Percentiles rank a stretch among this genome's conserved stretches.
Evolutionary conservation across 2,797 vertebrate species (phyloP).

Genomic region (Tinamus major): DNA sequence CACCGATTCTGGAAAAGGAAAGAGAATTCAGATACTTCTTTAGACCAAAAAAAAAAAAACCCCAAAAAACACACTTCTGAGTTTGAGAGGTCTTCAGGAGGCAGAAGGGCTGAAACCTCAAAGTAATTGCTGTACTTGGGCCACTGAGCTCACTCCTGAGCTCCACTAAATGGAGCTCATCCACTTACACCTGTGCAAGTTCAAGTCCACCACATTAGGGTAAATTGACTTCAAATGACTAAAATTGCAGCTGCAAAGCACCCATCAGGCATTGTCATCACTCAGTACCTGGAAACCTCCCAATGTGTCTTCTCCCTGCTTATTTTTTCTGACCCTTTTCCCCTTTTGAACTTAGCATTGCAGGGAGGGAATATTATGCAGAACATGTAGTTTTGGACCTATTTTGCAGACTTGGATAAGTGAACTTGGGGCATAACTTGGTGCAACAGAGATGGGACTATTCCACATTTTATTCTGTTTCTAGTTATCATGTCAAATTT

Average conservation of each 20-base stretch:
- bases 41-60: background rate
- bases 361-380: background rate
- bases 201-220: accelerated
- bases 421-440: background rate
- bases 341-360: background rate
- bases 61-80: background rate
- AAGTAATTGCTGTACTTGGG: background rate
- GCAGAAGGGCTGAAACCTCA: background rate
- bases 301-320: background rate
- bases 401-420: background rate
- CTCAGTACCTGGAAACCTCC: background rate
- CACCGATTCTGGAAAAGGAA: conserved; percentile 87
- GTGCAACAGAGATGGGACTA: background rate
- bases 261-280: background rate
- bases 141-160: background rate
- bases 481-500: conserved; percentile 1
- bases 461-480: background rate
- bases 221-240: background rate
- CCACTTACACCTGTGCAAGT: background rate
- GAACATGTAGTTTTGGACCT: accelerated
- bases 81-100: background rate
- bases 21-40: conserved; percentile 13
- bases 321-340: background rate
- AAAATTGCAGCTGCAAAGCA: background rate
- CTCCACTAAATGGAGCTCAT: background rate